Base-by-base conservation (phyloP, 2,888 invertebrate genomes). In the Dynastes grantii region DNA sequence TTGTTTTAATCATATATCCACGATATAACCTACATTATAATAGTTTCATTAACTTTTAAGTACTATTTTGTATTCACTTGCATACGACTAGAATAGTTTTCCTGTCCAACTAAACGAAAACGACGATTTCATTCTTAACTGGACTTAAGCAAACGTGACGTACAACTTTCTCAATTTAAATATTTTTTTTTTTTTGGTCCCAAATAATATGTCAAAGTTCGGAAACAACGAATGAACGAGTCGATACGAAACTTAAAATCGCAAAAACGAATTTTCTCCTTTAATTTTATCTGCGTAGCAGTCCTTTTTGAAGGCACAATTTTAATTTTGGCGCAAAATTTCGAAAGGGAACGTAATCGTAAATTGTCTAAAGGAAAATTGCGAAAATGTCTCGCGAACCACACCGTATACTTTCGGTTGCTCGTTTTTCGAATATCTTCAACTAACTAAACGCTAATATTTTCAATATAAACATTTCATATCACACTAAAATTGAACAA, bases 271-370 rank as follows among this genome's bases (percentile, higher is more conserved):
- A 79, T 51, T 11, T 22, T 22, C 27, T 76, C 29, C 11, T 76
- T 37, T 55, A 70, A 61, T 73, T 73, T 61, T 49, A 40, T 68
- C 37, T 65, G 64, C 63, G 51, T 53, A 61, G 84, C 84, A 84
- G 85, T 84, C 85, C 84, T 85, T 83, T 82, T 82, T 79, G 85
- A 87, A 87, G 87, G 87, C 87, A 87, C 87, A 85, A 86, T 85
- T 85, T 85, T 82, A 84, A 80, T 71, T 78, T 80, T 71, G 77
- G 76, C 67, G 65, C 37, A n/a, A 76, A 53, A 65, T 51, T 65
- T 75, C 27, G 29, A 63, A 63, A 49, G 22, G 16, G 63, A 45
- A 58, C 16, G 22, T 51, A 68, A 68, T n/a, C 3, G 2, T 22
- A 5, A 58, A 58, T 58, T 68, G 5, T 68, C 16, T 49, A 13